Evolutionary conservation across 2,888 invertebrate species (phyloP).

Genomic region (Drosophila sordidula): DNA sequence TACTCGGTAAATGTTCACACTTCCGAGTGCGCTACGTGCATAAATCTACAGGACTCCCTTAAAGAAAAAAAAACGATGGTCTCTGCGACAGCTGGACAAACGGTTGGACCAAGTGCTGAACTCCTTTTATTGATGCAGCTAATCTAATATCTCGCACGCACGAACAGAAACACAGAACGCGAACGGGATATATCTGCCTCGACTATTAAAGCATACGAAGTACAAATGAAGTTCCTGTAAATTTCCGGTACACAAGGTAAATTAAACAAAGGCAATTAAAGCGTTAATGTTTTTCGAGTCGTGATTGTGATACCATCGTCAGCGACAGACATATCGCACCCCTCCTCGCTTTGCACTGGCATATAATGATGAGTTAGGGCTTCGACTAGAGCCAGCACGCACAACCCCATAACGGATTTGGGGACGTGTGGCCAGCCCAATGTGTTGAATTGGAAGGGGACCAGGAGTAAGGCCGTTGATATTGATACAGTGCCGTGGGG

Average conservation of each 20-base stretch:
- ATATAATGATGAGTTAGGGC: slow-evolving; percentile 12
- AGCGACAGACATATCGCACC: slow-evolving; percentile 29
- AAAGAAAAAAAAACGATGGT: neutral
- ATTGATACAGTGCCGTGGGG: slow-evolving; percentile 6
- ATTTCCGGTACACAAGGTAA: slow-evolving; percentile 77
- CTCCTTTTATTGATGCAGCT: slow-evolving; percentile 46
- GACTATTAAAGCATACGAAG: slow-evolving; percentile 29
- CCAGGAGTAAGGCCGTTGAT: slow-evolving; percentile 6
- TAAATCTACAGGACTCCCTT: slow-evolving; percentile 21
- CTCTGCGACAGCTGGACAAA: slow-evolving; percentile 26
- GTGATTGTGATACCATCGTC: slow-evolving; percentile 57
- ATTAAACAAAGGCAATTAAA: slow-evolving; percentile 79
- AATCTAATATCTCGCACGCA: slow-evolving; percentile 74
- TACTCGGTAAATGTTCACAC: slow-evolving; percentile 63
- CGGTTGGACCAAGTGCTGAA: slow-evolving; percentile 6
- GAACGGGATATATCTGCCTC: neutral
- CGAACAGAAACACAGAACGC: slow-evolving; percentile 51
- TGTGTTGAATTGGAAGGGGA: neutral
- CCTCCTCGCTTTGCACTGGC: no score
- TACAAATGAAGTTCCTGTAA: slow-evolving; percentile 79
- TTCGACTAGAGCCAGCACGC: slow-evolving; percentile 5
- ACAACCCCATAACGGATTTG: slow-evolving; percentile 7
- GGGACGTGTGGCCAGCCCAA: slow-evolving; percentile 16
- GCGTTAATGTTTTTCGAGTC: slow-evolving; percentile 65
- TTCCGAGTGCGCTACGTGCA: slow-evolving; percentile 62